Base-by-base conservation (phyloP, 2,797 vertebrate species). In the Telmatherina bonti region DNA sequence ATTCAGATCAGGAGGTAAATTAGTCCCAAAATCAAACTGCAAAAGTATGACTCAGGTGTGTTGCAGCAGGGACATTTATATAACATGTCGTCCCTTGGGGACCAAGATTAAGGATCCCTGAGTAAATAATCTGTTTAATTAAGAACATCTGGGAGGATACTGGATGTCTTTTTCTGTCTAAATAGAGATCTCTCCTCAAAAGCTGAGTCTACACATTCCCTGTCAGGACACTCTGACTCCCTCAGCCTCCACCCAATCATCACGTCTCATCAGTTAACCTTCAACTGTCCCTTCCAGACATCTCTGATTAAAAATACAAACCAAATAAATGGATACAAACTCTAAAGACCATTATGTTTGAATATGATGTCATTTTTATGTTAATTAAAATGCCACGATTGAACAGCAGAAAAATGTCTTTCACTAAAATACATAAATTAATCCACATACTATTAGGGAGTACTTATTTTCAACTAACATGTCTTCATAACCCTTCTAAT, bases 151-250 rank as follows among this genome's bases (percentile, higher is more conserved):
- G 67, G 88, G 85, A 84, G 82, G 72, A 35, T 51, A 10, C 27
- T 53, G 60, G 59, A 52, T 15, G 41, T 72, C 9, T 31, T 60
- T 26, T 27, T 57, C 31, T 74, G 70, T 49, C 45, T 80, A 80
- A 81, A 41, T 58, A 81, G 8, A 72, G 7, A 68, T 88, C 72
- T 69, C 70, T 57, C 60, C 75, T 83, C 31, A 20, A 58, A 10
- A 3, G 24, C 74, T 76, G 79, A 76, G 55, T 83, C 47, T 67
- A 82, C 88, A 90, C 83, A 88, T 90, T 91, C 84, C 70, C 35
- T 0, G 0, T 51, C 3, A 49, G 56, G 31, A 72, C 43, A 52
- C n/a, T 64, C 47, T 2, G 58, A 81, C 85, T 86, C 83, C 81
- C 74, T 29, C 13, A 36, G 26, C n/a, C 8, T 53, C 31, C 18